Evolutionary conservation across 2,113 vertebrate species (phyloP), one percentile per base, ranked within the genome.

Genomic region (Semicossyphus pulcher): DNA sequence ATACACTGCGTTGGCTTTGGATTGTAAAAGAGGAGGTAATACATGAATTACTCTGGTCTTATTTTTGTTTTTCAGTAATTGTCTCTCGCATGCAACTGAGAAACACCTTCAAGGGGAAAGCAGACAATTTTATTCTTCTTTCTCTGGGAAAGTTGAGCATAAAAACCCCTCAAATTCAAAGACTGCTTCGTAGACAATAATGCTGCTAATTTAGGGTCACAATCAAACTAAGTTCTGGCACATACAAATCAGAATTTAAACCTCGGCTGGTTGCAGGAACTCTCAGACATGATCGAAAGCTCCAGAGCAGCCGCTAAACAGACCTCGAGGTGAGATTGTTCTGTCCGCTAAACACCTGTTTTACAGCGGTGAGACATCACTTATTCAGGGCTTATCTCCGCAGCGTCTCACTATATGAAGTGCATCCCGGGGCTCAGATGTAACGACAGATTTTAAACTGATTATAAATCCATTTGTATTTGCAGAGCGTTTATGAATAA

Each of bases 391-490:
- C 51, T 74, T 53, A 57, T 72, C 56, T 1, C 72, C 16, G 37
- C 70, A 53, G 54, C 53, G 67, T 49, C 63, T 32, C 81, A 36
- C 76, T 74, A 79, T 57, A 74, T 70, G 68, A 83, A 73, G 67
- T 15, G 31, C 60, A 72, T 88, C 82, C 82, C 21, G 80, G 62
- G 76, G 78, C 63, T 57, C 47, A 48, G 62, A 76, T 65, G 65
- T 58, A 81, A 81, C 28, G 15, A 87, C 78, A 41, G 61, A 87
- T 88, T 84, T 60, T 63, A 80, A 88, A 74, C 53, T 82, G 82
- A 88, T 89, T 84, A 88, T 72, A 62, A 89, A 88, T 57, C 68
- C 71, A 82, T 77, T 85, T 80, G 75, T 81, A 61, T 73, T 88
- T 81, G 48, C 72, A 29, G 42, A 63, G 54, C 47, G 64, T 79